Base-by-base conservation (phyloP, 2,797 vertebrate species). In the Tapera naevia region DNA sequence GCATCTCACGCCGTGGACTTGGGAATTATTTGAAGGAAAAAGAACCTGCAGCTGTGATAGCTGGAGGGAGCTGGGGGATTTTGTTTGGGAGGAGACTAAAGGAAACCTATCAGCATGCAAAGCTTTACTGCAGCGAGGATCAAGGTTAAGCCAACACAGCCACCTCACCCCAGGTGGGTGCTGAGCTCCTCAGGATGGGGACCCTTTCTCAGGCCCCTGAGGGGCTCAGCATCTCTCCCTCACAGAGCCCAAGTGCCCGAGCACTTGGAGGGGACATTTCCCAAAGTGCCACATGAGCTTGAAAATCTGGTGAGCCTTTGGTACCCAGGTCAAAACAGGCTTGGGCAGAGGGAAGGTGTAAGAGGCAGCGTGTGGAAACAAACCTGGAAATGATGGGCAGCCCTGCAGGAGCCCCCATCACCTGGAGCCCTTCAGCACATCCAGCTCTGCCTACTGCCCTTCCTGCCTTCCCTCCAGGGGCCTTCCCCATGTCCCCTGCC, bases 221-320 rank as follows among this genome's bases (percentile, higher is more conserved):
- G n/a, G n/a, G 32, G 32, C 9, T 41, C 61, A 72, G 45, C 50
- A 28, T 2, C 28, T 76, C 41, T 15, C 0, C 4, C 41, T 19
- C 0, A 0, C 4, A 30, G 28, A 74, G 25, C 32, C 17, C 66
- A 25, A 19, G 75, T 2, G 2, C 48, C 13, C 1, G 2, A 41
- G 22, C 17, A 7, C 30, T 23, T 46, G 21, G 13, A 82, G 23
- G 12, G 23, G 22, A 4, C 28, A 32, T 51, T 76, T 89, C 43
- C 54, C 46, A 18, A 65, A 65, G 51, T 11, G 50, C 43, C 32
- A 22, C 4, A 0, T 13, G 53, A 75, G 23, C 71, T 15, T 10
- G 43, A 33, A 67, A 81, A 74, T 58, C 50, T 72, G 50, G 48
- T 8, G 56, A 74, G 69, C 60, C 64, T 82, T 82, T 72, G 56